phyloP scores from a whole-genome alignment of 2,888 invertebrate genomes.

The Geophilus truncorum region DNA sequence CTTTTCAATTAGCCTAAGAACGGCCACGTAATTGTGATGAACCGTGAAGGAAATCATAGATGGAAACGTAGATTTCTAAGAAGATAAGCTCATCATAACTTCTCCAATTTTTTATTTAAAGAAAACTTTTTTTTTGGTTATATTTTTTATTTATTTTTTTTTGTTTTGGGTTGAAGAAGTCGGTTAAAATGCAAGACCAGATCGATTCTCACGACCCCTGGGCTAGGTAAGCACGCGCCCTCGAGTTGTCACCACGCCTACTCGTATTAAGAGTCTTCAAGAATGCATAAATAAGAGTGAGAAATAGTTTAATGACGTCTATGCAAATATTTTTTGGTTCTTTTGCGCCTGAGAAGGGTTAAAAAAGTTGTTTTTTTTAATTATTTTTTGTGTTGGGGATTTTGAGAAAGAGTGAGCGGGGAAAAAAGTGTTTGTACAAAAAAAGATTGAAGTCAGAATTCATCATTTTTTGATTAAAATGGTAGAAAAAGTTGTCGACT shows the following conservation, averaged over 20 bases:
- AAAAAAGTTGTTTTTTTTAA: too few relatives aligned
- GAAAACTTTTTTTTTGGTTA: too few relatives aligned
- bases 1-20: slow-evolving; percentile 1
- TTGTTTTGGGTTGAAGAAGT: too few relatives aligned
- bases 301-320: not conserved
- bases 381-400: too few relatives aligned
- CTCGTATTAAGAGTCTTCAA: not conserved
- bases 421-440: not conserved
- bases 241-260: not conserved
- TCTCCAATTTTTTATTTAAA: too few relatives aligned
- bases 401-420: too few relatives aligned
- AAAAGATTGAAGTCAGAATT: not conserved
- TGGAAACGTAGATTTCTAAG: not conserved
- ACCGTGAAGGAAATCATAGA: not conserved
- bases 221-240: not conserved
- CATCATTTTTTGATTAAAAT: slow-evolving; percentile 6
- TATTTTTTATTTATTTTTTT: too few relatives aligned
- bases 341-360: not conserved
- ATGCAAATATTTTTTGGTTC: not conserved
- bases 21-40: not conserved
- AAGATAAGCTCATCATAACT: not conserved
- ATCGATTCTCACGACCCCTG: not conserved
- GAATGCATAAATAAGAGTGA: not conserved
- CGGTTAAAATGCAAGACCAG: too few relatives aligned
- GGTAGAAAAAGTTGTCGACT: slow-evolving; percentile 7